Conservation (phyloP, 2,113 vertebrate genomes). For the Laterallus jamaicensis region DNA sequence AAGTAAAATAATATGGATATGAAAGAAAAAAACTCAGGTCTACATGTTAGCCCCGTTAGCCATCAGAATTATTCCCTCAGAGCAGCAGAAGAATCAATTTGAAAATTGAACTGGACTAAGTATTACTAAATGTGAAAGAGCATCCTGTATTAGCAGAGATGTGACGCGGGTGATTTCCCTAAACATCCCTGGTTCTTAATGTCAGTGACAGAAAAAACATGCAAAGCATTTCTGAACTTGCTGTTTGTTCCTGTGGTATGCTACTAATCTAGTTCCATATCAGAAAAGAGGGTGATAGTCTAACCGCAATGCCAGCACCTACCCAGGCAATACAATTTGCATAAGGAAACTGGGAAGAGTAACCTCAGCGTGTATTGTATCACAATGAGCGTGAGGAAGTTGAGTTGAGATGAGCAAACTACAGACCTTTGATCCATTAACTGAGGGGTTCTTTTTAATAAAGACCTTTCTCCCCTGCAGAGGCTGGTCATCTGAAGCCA, state of each 20-base stretch:
- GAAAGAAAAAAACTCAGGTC: not conserved
- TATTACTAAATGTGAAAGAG: not conserved
- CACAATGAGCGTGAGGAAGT: not conserved
- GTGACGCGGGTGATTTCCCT: not conserved
- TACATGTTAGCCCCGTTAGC: not conserved
- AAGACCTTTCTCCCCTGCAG: not conserved
- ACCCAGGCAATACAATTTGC: conserved; percentile 26
- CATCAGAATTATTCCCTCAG: not conserved
- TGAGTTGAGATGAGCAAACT: not conserved
- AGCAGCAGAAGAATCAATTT: not conserved
- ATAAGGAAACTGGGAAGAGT: not conserved
- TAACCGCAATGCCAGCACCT: not conserved
- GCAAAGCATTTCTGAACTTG: conserved; percentile 12
- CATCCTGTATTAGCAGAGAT: not conserved
- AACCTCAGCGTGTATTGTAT: not conserved
- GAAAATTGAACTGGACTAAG: conserved; percentile 14
- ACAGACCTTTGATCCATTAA: not conserved
- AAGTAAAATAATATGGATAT: not conserved
- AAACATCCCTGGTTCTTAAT: not conserved
- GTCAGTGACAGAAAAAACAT: not conserved
- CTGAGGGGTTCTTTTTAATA: not conserved
- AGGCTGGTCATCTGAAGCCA: not conserved
- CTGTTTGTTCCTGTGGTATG: not conserved
- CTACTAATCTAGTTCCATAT: not conserved
- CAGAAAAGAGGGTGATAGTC: not conserved